These are phyloP conservation scores for Lycorma delicatula DNA, from an alignment of 1,140 invertebrate genomes.

Conservation along the genomic window DNA sequence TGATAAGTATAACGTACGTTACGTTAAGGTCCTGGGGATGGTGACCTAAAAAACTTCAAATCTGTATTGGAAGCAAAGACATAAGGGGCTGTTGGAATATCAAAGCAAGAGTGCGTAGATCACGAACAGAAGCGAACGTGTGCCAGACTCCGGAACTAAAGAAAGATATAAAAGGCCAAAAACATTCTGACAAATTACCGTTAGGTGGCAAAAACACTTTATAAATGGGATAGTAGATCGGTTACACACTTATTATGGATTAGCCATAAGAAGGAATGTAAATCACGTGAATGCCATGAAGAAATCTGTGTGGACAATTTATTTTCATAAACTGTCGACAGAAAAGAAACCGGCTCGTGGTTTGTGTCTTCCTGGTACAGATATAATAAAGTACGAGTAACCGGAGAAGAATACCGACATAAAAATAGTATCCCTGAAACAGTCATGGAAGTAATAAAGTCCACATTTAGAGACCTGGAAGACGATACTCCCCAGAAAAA, in stretches of 20 bases:
- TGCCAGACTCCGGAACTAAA: not conserved
- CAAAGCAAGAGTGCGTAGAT: not conserved
- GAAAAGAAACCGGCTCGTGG: slow-evolving; percentile 29
- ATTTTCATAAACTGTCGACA: slow-evolving; percentile 32
- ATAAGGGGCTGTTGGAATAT: not conserved
- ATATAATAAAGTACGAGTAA: slow-evolving; percentile 15
- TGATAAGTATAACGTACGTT: not conserved
- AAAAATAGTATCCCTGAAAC: not conserved
- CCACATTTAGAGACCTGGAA: slow-evolving; percentile 16
- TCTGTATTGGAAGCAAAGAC: not conserved
- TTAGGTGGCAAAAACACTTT: slow-evolving; percentile 25
- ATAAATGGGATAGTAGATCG: slow-evolving; percentile 25
- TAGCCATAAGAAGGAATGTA: slow-evolving; percentile 30
- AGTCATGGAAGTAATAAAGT: slow-evolving; percentile 18
- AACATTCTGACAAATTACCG: slow-evolving; percentile 14
- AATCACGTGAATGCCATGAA: slow-evolving; percentile 31
- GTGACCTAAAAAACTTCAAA: not conserved
- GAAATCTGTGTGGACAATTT: slow-evolving; percentile 31
- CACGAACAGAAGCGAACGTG: not conserved
- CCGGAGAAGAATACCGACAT: not conserved
- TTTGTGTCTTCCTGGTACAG: slow-evolving; percentile 29
- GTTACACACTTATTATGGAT: slow-evolving; percentile 28
- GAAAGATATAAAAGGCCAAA: slow-evolving; percentile 19
- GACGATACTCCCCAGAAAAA: slow-evolving; percentile 15
- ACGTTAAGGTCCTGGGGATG: not conserved